Evolutionary conservation across 1,140 invertebrate genomes (phyloP).

Genomic region (Musca domestica): DNA sequence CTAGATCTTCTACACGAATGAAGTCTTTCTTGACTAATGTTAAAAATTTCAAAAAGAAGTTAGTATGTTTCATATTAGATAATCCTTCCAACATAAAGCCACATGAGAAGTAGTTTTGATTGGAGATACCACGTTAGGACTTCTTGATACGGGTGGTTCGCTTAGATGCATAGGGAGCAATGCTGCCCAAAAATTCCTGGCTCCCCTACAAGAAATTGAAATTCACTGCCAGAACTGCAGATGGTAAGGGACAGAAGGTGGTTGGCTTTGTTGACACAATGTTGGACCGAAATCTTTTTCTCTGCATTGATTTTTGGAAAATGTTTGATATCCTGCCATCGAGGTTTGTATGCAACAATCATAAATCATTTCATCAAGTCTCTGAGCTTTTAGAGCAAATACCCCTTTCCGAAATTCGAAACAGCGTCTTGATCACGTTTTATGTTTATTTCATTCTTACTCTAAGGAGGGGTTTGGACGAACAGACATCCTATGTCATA

Average conservation of each 20-base stretch:
- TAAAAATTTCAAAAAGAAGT: neutral
- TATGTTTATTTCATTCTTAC: constrained; percentile 5
- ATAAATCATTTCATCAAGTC: neutral
- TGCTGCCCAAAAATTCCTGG: neutral
- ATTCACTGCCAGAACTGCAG: neutral
- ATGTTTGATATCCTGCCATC: constrained; percentile 6
- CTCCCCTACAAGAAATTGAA: neutral
- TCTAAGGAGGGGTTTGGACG: neutral
- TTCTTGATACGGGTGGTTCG: neutral
- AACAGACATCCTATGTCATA: constrained; percentile 37
- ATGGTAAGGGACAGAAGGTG: neutral
- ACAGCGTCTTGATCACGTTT: neutral
- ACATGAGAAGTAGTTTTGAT: neutral
- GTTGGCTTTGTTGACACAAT: neutral
- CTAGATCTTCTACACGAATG: neutral
- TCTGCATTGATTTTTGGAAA: constrained; percentile 29
- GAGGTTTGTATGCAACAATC: neutral
- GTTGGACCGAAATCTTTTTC: constrained; percentile 20
- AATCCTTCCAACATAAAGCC: neutral
- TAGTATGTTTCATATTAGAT: neutral
- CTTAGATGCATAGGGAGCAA: neutral
- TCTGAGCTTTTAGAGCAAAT: neutral
- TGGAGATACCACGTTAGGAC: neutral
- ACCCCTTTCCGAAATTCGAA: neutral
- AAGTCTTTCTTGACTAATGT: neutral